Base-by-base conservation (phyloP, 1,140 invertebrate genomes). In the Drosophila pseudoobscura region DNA sequence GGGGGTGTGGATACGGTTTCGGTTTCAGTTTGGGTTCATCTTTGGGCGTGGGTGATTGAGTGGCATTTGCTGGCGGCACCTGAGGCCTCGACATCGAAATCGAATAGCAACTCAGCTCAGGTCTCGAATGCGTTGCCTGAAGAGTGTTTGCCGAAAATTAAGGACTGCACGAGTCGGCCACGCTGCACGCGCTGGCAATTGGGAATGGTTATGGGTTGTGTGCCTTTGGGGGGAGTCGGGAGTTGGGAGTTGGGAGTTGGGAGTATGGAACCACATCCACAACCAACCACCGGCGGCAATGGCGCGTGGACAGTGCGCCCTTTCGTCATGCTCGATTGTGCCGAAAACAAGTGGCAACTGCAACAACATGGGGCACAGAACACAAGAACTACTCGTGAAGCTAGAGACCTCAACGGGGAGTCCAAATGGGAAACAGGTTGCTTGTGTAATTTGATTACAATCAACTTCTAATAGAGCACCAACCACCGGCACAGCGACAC, bases 381-480 rank as follows among this genome's bases (percentile, higher is more conserved):
- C n/a, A 15, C 15, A 50, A 66, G 64, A 49, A 77, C 60, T 58
- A 17, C 1, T 43, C 3, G 43, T 62, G 53, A 13, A n/a, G 13
- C 17, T 35, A 41, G 22, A 64, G 58, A 24, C 31, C 17, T 24
- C 11, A 13, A 22, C n/a, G 15, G 8, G 15, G 20, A 46, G 31
- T 35, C 31, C 31, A 46, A 47, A 17, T 11, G 15, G 20, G 69
- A 58, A 90, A 89, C 89, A 89, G 85, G 84, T 89, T 91, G 85
- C 80, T 90, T 80, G 71, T 78, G 76, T 89, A 90, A 90, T 90
- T 89, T 91, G 89, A 91, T 91, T 89, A 89, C 84, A 89, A 91
- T 90, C 89, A 89, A 87, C 69, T 78, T 84, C 79, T 79, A 88
- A 88, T 88, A 88, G 78, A 83, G 71, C 74, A 73, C 46, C 78